Evolutionary conservation across 2,797 vertebrate genomes (phyloP).

Genomic region (Cyprinodon diabolis): DNA sequence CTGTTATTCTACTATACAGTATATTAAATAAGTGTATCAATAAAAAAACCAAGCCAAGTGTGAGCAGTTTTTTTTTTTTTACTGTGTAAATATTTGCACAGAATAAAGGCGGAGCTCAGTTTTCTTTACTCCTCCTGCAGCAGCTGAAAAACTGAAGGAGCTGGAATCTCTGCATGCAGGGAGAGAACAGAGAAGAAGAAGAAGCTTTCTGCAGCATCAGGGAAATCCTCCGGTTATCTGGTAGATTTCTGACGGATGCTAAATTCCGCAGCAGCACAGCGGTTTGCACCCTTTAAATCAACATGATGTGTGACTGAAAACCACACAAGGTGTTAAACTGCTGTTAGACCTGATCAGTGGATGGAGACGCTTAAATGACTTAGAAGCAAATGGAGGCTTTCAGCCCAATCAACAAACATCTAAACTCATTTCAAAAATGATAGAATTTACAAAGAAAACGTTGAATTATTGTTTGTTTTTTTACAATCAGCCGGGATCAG

Average conservation of each 20-base stretch:
- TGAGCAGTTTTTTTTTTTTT: background rate
- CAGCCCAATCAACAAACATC: constrained; percentile 25
- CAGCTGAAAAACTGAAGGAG: no score
- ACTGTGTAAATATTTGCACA: background rate
- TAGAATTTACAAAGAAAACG: constrained; percentile 74
- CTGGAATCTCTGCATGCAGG: background rate
- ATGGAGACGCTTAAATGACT: constrained; percentile 3
- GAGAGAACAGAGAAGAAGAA: background rate
- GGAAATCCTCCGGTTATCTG: background rate
- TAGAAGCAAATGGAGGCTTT: constrained; percentile 1
- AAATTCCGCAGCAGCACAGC: background rate
- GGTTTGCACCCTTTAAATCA: no score
- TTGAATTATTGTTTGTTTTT: constrained; percentile 41
- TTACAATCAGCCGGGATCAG: constrained; percentile 55
- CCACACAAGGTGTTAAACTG: no score
- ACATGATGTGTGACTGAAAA: no score
- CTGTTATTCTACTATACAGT: background rate
- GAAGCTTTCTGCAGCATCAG: background rate
- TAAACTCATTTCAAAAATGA: constrained; percentile 63
- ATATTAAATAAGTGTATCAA: background rate
- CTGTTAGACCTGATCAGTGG: no score
- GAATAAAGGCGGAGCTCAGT: background rate
- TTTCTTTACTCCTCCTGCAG: background rate
- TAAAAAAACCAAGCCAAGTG: background rate
- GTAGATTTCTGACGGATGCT: background rate